phyloP scores from a whole-genome alignment of 2,888 invertebrate genomes.

The Bombylius discolor region DNA sequence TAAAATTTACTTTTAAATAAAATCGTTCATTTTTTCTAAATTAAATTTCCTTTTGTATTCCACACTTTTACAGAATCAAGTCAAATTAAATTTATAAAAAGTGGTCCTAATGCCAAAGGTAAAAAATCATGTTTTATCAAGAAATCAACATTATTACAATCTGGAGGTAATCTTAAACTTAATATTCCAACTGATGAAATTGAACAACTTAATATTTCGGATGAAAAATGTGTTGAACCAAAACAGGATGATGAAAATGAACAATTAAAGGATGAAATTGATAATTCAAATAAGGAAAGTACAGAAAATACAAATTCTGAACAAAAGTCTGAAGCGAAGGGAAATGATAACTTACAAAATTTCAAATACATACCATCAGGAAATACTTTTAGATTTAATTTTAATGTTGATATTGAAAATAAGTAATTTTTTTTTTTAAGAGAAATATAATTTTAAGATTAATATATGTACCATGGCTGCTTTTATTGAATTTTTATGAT shows the following conservation, averaged over 20 bases:
- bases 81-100: slow-evolving; percentile 44
- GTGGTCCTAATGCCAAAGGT: slow-evolving; percentile 37
- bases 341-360: background rate
- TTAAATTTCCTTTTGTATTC: background rate
- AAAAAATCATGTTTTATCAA: slow-evolving; percentile 54
- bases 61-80: slow-evolving; percentile 42
- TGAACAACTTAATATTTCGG: slow-evolving; percentile 2
- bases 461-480: too few relatives aligned
- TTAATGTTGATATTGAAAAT: slow-evolving; percentile 43
- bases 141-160: slow-evolving; percentile 45
- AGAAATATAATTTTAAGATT: too few relatives aligned
- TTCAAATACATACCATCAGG: slow-evolving; percentile 30
- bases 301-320: background rate
- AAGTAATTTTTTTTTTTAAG: too few relatives aligned
- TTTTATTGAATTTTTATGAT: too few relatives aligned
- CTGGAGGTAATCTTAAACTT: slow-evolving; percentile 44
- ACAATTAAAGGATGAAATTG: background rate
- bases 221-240: background rate
- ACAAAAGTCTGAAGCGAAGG: background rate
- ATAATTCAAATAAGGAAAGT: slow-evolving; percentile 14
- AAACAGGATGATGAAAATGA: background rate
- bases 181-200: slow-evolving; percentile 38
- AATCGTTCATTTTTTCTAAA: background rate
- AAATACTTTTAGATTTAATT: slow-evolving; percentile 54
- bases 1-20: slow-evolving; percentile 19